These are phyloP conservation scores for Fabriciana adippe DNA, from an alignment of 2,888 invertebrate species.

Conservation along the genomic window DNA sequence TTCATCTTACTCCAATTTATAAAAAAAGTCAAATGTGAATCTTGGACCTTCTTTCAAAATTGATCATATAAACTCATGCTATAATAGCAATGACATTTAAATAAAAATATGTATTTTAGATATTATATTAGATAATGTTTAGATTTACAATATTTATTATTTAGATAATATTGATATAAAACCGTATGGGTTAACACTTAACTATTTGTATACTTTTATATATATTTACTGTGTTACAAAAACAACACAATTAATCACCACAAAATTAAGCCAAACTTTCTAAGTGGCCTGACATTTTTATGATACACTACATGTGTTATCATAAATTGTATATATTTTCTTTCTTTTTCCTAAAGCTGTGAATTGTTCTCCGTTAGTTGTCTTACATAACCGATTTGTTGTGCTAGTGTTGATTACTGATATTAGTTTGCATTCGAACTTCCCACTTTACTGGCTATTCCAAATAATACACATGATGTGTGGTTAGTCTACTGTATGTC, in stretches of 20 bases:
- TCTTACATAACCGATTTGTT: constrained; percentile 15
- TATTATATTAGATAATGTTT: no score
- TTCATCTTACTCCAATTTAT: no score
- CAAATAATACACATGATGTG: constrained; percentile 2
- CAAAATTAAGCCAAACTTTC: constrained; percentile 37
- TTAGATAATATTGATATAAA: constrained; percentile 7
- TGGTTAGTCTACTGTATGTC: neutral
- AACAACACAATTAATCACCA: constrained; percentile 36
- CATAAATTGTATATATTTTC: constrained; percentile 2
- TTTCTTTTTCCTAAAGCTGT: neutral
- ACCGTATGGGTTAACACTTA: constrained; percentile 8
- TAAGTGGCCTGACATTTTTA: constrained; percentile 35
- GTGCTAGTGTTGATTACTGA: constrained; percentile 3
- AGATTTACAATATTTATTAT: neutral
- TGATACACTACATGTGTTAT: neutral
- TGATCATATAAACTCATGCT: no score
- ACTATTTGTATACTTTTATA: constrained; percentile 18
- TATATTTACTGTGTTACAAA: constrained; percentile 2
- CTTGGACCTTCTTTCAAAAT: no score
- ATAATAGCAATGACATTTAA: no score
- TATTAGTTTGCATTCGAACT: constrained; percentile 9
- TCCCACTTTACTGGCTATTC: constrained; percentile 14
- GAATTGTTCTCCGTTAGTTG: constrained; percentile 1
- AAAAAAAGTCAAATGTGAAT: no score
- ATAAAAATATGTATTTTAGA: no score